Conservation (phyloP, 2,888 invertebrate species). For the Agrilus mali region DNA sequence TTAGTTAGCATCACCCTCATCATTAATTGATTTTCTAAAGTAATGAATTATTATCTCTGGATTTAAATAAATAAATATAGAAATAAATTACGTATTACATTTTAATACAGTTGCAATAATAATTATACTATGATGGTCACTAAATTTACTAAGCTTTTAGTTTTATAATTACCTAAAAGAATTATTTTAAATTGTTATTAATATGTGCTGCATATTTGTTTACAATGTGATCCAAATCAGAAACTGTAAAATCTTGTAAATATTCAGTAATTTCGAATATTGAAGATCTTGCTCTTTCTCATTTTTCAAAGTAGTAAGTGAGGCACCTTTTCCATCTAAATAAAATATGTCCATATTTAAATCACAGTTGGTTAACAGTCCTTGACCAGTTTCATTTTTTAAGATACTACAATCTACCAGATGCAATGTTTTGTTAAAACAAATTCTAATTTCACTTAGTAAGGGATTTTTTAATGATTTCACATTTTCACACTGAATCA, state of each 20-base stretch:
- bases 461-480: conserved; percentile 42
- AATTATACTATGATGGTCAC: no score
- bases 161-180: no score
- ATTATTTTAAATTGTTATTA: no score
- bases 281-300: no score
- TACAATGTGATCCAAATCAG: conserved; percentile 52
- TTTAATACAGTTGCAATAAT: no score
- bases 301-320: no score
- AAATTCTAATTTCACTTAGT: conserved; percentile 60
- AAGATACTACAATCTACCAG: conserved; percentile 48
- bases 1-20: no score
- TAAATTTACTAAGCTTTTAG: no score
- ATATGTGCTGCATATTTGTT: conserved; percentile 6
- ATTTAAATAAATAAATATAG: no score
- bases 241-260: conserved; percentile 41
- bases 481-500: conserved; percentile 51
- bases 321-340: conserved; percentile 17
- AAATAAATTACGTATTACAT: no score
- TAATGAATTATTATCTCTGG: no score
- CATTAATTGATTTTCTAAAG: no score
- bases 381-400: conserved; percentile 15
- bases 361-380: conserved; percentile 48
- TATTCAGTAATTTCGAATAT: background rate
- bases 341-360: conserved; percentile 41
- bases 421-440: conserved; percentile 54